Percentiles rank a stretch among this genome's conserved stretches.
Evolutionary conservation across 2,888 invertebrate species (phyloP).

Genomic region (Urechis unicinctus): DNA sequence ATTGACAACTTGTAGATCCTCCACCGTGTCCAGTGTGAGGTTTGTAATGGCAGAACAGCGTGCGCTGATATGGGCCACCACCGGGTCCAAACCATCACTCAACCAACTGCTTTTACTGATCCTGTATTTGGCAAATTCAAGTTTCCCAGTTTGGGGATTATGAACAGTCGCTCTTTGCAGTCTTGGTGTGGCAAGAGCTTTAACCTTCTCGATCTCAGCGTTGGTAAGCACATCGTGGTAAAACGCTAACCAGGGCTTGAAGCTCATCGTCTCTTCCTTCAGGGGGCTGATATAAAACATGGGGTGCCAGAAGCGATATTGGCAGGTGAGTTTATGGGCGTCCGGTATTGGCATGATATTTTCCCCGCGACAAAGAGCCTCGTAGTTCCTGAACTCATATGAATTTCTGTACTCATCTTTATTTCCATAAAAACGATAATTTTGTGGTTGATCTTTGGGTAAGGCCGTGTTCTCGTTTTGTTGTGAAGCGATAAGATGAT

Average conservation of each 20-base stretch:
- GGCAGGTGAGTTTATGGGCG: slow-evolving; percentile 7
- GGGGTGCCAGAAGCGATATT: slow-evolving; percentile 9
- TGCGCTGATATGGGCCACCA: slow-evolving; percentile 9
- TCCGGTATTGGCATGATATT: not conserved
- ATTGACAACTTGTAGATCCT: slow-evolving; percentile 15
- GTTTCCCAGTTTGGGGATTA: not conserved
- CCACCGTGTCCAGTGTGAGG: slow-evolving; percentile 12
- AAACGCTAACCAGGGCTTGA: slow-evolving; percentile 74
- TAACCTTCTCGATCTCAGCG: slow-evolving; percentile 9
- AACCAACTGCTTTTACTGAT: slow-evolving; percentile 13
- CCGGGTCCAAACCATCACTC: slow-evolving; percentile 6
- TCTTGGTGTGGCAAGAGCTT: slow-evolving; percentile 10
- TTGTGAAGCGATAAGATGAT: slow-evolving; percentile 75
- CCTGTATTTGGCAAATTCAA: slow-evolving; percentile 3
- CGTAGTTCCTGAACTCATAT: slow-evolving; percentile 51
- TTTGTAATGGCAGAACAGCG: slow-evolving; percentile 8
- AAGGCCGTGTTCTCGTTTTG: slow-evolving; percentile 16
- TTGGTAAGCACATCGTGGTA: slow-evolving; percentile 12
- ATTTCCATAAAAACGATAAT: slow-evolving; percentile 13
- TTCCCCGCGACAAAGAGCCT: slow-evolving; percentile 56
- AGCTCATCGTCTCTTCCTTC: slow-evolving; percentile 57
- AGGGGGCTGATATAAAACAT: slow-evolving; percentile 13
- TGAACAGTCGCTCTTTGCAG: slow-evolving; percentile 55
- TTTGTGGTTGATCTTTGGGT: slow-evolving; percentile 12
- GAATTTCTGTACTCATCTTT: slow-evolving; percentile 34